Base-by-base conservation (phyloP, 2,113 vertebrate genomes). In the Seriola aureovittata region DNA sequence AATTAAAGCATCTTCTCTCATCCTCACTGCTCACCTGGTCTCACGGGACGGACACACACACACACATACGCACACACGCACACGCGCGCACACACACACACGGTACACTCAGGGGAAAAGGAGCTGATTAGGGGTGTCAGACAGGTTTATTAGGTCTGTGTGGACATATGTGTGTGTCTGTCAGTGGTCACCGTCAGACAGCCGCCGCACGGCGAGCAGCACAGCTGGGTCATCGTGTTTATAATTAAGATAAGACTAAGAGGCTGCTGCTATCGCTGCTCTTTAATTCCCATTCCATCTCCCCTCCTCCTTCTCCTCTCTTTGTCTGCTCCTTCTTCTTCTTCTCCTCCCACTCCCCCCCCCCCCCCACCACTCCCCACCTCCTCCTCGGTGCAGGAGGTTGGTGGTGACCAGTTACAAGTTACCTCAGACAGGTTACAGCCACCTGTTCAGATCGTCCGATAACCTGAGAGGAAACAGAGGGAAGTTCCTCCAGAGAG, bases 241-340 rank as follows among this genome's bases (percentile, higher is more conserved):
- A 90, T 89, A 93, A 95, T 93, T 91, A 91, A 88, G 90, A 90
- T 82, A 86, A 65, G 63, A 89, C 78, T 71, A 52, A 85, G 57
- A 72, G 81, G 72, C 78, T 71, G 85, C 83, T 70, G 88, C 68
- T 91, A 82, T 88, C 78, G 23, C 84, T 77, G 16, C 57, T 78
- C 62, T 88, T 75, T 86, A 25, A 84, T 81, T 91, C 66, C 48
- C 19, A 52, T 70, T 21, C 44, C 29, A 52, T 32, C 36, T 7
- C 14, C 21, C 48, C 36, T 36, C 34, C 55, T 19, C 54, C 14
- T 13, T 42, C 36, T 36, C 34, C 55, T 19, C 54, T 68, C 40
- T 60, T 71, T 72, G 59, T 55, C 67, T 67, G 34, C 29, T 36
- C 34, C 7, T 12, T 36, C 10, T 73, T 16, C 38, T 19, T 8